Base-by-base conservation (phyloP, 2,797 vertebrate genomes). In the Chromobotia macracanthus region DNA sequence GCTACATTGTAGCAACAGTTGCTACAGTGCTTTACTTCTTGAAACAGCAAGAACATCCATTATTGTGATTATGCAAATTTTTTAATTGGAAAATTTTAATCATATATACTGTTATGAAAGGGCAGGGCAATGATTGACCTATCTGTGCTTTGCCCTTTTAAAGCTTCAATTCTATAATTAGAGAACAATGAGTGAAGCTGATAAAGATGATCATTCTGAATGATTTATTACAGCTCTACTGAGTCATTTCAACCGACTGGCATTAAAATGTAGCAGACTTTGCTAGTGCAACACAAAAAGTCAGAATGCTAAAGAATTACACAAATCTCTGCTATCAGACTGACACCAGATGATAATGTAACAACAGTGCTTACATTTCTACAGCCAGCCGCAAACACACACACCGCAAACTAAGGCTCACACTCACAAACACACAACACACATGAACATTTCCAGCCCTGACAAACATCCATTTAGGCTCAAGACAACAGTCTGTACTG, bases 131-230 rank as follows among this genome's bases (percentile, higher is more conserved):
- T 21, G 7, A 69, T 69, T 18, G 18, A 69, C 38, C 25, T n/a
- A 48, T 69, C 51, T 69, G 48, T 16, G 12, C 23, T 68, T 58
- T 35, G n/a, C 75, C 53, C 65, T 69, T 77, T 60, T 68, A 69
- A 77, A 50, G 19, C 48, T 77, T 77, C 25, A 58, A 69, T 60
- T 60, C 28, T 23, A 25, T 44, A 69, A 60, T 60, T 35, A 60
- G 12, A 77, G 25, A 69, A 50, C 41, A 69, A 60, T 6, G 55
- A 44, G 60, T 23, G 65, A 19, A 60, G n/a, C 65, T 23, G 41
- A 68, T 68, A 48, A 58, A 41, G 18, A 56, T 77, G 65, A 77
- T 77, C 75, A 77, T 77, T 77, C 75, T 60, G 38, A 60, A 69
- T 60, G 75, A 77, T 69, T 69, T 9, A 77, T 77, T 77, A 13